Conservation (phyloP, 2,113 vertebrate genomes). For the Trematomus loennbergii region DNA sequence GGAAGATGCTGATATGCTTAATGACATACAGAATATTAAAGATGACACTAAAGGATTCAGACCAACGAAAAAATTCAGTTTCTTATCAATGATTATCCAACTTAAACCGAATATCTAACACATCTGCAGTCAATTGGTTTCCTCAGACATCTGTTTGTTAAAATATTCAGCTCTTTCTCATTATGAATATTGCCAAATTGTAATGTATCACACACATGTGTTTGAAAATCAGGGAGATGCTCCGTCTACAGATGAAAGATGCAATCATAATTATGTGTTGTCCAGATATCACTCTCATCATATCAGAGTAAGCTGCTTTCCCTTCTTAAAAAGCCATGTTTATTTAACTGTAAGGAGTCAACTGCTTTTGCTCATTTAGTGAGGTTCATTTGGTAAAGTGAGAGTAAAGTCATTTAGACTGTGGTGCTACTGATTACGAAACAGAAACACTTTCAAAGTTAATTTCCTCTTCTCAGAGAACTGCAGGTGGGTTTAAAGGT, state of each 20-base stretch:
- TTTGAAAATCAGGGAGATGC: neutral
- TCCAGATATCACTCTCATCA: neutral
- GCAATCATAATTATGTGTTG: neutral
- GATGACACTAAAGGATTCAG: neutral
- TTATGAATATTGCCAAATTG: neutral
- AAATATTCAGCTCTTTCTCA: conserved; percentile 5
- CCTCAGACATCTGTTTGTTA: conserved; percentile 6
- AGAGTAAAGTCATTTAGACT: conserved; percentile 5
- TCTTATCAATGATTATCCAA: conserved; percentile 21
- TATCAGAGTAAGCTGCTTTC: neutral
- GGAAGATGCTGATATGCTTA: neutral
- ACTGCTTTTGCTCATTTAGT: conserved; percentile 10
- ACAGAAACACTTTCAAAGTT: conserved; percentile 28
- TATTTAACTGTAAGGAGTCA: neutral
- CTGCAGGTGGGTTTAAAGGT: conserved; percentile 5
- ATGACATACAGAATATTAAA: neutral
- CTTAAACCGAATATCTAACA: neutral
- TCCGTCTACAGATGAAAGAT: neutral
- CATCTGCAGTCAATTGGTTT: conserved; percentile 6
- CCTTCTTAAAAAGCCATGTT: neutral
- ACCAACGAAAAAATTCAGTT: neutral
- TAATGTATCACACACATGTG: neutral
- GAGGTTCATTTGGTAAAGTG: conserved; percentile 15
- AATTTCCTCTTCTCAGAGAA: conserved; percentile 10
- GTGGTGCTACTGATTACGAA: conserved; percentile 30